Evolutionary conservation across 2,113 vertebrate species (phyloP).

Genomic region (Mola mola): DNA sequence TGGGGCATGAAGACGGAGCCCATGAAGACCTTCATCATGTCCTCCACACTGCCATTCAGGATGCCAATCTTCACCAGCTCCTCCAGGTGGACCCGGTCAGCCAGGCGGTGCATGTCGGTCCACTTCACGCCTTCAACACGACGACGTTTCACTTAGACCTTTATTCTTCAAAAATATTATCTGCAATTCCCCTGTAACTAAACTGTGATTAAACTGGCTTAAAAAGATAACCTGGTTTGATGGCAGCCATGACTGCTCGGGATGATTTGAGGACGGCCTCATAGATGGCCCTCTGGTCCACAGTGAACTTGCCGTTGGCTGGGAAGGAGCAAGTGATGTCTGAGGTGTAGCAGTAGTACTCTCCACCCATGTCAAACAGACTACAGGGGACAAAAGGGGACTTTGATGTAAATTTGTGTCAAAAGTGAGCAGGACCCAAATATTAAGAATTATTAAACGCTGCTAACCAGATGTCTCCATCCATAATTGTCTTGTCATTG

Average conservation of each 20-base stretch:
- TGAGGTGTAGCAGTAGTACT: conserved; percentile 95
- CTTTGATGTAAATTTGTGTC: no score
- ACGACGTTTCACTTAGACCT: background rate
- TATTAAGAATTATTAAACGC: background rate
- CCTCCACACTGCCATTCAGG: conserved; percentile 86
- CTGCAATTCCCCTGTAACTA: background rate
- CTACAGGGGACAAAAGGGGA: conserved; percentile 75
- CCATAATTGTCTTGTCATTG: conserved; percentile 87
- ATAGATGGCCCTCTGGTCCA: conserved; percentile 91
- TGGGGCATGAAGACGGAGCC: conserved; percentile 97
- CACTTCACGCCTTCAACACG: conserved; percentile 87
- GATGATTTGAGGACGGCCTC: conserved; percentile 91
- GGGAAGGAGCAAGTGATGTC: conserved; percentile 99
- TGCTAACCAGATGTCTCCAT: conserved; percentile 94
- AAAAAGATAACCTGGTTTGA: conserved; percentile 87
- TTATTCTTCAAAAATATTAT: background rate
- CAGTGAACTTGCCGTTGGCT: conserved; percentile 91
- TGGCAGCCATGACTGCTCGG: conserved; percentile 83
- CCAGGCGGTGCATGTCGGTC: conserved; percentile 94
- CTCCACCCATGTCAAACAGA: conserved; percentile 97
- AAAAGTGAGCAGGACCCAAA: background rate
- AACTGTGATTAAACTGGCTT: background rate
- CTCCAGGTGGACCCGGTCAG: conserved; percentile 92
- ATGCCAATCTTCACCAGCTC: conserved; percentile 89
- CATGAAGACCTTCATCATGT: conserved; percentile 93